These are phyloP conservation scores for Pteromalus puparum DNA, from an alignment of 1,140 invertebrate genomes.

Conservation along the genomic window DNA sequence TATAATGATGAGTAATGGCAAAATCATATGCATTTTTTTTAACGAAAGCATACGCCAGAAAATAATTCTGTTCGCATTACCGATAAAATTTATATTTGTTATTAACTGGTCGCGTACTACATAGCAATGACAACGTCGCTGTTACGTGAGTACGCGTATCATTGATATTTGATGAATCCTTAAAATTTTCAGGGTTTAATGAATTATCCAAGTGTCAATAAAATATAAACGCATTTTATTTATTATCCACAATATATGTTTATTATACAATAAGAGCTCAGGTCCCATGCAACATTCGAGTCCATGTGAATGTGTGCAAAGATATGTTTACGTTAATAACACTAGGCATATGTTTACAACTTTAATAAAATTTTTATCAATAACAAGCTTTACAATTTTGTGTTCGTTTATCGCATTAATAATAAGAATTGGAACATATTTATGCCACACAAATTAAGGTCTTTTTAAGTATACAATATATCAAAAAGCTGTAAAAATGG, in stretches of 20 bases:
- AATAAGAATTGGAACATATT: no score
- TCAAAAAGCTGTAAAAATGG: not conserved
- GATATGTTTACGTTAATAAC: not conserved
- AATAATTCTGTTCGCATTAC: not conserved
- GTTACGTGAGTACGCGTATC: not conserved
- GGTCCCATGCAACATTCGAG: constrained; percentile 19
- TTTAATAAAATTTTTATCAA: not conserved
- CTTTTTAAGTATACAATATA: constrained; percentile 11
- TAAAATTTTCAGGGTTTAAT: constrained; percentile 1
- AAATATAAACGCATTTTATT: constrained; percentile 25
- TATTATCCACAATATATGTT: constrained; percentile 14
- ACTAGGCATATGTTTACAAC: not conserved
- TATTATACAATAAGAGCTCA: constrained; percentile 28
- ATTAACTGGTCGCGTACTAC: not conserved
- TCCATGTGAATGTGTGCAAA: not conserved
- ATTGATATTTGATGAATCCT: not conserved
- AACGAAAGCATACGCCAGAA: not conserved
- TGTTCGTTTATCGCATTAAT: no score
- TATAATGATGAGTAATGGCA: no score
- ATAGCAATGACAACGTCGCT: not conserved
- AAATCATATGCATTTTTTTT: no score
- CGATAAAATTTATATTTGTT: not conserved
- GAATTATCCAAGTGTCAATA: not conserved
- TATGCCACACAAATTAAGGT: not conserved
- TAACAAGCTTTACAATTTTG: not conserved